Base-by-base conservation (phyloP, 2,888 invertebrate genomes). In the Nebria brevicollis region DNA sequence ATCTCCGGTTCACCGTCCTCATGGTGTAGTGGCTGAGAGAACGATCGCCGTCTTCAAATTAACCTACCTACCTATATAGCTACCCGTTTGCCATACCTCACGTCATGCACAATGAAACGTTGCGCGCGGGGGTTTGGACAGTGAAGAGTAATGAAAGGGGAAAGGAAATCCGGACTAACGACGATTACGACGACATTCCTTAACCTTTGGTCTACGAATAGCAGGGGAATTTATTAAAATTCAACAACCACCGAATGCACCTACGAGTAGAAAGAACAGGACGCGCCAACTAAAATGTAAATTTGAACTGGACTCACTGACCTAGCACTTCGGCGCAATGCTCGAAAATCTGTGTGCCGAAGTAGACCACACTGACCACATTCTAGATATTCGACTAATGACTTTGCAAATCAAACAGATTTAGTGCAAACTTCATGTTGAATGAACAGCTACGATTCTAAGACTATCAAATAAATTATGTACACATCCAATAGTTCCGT, bases 1-100 rank as follows among this genome's bases (percentile, higher is more conserved):
- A 85, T 85, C 85, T 85, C 85, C 85, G 85, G 84, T 83, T 82
- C 73, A 41, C 42, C 41, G 42, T 42, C 20, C 73, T 68, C 20
- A 26, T 25, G 68, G 68, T 68, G 68, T 68, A 68, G 68, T 68
- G 68, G 7, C 15, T 20, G 26, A 25, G 70, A 74, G 72, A 77
- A 77, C 41, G 72, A 68, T 64, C 65, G 77, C 72, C 72, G 72
- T 77, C 77, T 77, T 77, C 72, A 77, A 81, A 81, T 77, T 26
- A 73, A 73, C 73, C 41, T 41, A 70, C 20, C 20, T 20, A 20
- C 20, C 20, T 20, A 20, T 20, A 20, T 20, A 20, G 20, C 41
- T 41, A 70, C 70, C 34, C 70, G 70, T 54, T 54, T 54, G 54
- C 11, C 54, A 54, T 54, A 54, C 54, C 54, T 54, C 54, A 54